Evolutionary conservation across 30 jellyfish, hydroid and myxozoan species (phyloP).

Genomic region (Sanderia malayensis): DNA sequence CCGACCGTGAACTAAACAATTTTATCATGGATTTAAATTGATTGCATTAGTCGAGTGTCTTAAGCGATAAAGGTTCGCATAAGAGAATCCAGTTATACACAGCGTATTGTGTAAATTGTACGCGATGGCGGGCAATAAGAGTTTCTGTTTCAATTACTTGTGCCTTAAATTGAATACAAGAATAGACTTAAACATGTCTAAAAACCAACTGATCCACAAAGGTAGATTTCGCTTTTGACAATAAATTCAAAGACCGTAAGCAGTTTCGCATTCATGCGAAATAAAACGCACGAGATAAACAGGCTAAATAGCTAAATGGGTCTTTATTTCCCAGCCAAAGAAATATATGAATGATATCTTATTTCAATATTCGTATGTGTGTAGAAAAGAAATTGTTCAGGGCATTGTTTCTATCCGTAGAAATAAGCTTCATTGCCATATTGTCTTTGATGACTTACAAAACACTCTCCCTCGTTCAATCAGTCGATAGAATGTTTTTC

Average conservation of each 20-base stretch:
- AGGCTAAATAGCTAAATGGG: not conserved
- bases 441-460: not conserved
- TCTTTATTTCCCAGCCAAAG: not conserved
- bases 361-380: not conserved
- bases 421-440: conserved; percentile 7
- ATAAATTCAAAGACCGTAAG: not conserved
- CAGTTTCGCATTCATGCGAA: not conserved
- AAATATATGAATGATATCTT: not conserved
- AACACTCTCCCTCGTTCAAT: not conserved
- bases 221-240: not conserved
- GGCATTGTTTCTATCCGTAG: not conserved
- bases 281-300: conserved; percentile 10
- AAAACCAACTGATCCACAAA: conserved; percentile 5
- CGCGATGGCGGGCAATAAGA: not conserved
- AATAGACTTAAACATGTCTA: conserved; percentile 1
- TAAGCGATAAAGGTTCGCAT: too few relatives aligned
- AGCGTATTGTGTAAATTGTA: conserved; percentile 5
- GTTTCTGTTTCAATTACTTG: conserved; percentile 5
- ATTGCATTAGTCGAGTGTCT: too few relatives aligned
- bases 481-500: not conserved
- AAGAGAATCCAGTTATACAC: not conserved
- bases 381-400: conserved; percentile 1
- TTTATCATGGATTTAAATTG: not conserved
- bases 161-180: not conserved
- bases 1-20: too few relatives aligned